Base-by-base conservation (phyloP, 2,113 vertebrate genomes). In the Boleophthalmus pectinirostris region DNA sequence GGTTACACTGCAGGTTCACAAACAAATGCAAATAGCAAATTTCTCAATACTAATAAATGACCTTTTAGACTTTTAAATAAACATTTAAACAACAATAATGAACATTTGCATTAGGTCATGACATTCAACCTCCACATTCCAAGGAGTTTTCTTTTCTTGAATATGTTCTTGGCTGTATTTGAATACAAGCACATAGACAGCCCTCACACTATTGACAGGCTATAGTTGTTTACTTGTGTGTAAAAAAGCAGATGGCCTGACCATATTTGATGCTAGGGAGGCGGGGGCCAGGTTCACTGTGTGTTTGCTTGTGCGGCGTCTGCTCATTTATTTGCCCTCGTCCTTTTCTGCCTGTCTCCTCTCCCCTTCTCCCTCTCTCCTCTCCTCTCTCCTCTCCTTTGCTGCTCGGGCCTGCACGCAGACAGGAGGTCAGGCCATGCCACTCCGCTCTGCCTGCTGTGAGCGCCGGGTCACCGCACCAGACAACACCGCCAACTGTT, bases 401-500 rank as follows among this genome's bases (percentile, higher is more conserved):
- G 89, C 83, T 82, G 85, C 79, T 80, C 79, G 87, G 76, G 87
- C 88, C 87, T 83, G 24, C 70, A 77, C 78, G 77, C 74, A 85
- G 90, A 92, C 90, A 91, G 88, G 89, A 89, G 90, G 90, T 92
- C 90, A 91, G 84, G 89, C 87, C 88, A 87, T 70, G 89, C 87
- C 90, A 91, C 89, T 90, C 90, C 72, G 84, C 85, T 84, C 86
- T 85, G 86, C 86, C 84, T 81, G 88, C 87, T 88, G 83, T 83
- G 86, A 90, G 90, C 83, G 85, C 87, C 38, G 85, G 90, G 88
- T 91, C 89, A 90, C 88, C 79, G 72, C 80, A 87, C 91, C 88
- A 90, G 79, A 89, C 82, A 90, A 88, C 89, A 91, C 88, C 87
- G 83, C 90, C 90, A 91, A 91, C 90, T 91, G 89, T 91, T 92